These are phyloP conservation scores for Pyrgus malvae DNA, from an alignment of 2,888 invertebrate genomes.

Conservation along the genomic window DNA sequence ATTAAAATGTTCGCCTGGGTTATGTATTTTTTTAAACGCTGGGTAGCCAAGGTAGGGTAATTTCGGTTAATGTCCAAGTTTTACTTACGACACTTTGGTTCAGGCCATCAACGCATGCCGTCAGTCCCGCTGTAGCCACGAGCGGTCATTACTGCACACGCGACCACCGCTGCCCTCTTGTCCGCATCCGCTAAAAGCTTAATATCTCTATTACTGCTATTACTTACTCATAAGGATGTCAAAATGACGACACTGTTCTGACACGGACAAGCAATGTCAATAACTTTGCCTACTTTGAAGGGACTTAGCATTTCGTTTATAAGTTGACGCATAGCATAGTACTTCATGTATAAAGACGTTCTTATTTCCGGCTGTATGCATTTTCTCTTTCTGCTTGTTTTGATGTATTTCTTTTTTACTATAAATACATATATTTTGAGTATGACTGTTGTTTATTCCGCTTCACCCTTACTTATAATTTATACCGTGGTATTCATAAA, in stretches of 20 bases:
- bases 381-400: too few relatives aligned
- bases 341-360: too few relatives aligned
- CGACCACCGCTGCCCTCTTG: conserved; percentile 8
- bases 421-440: too few relatives aligned
- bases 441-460: too few relatives aligned
- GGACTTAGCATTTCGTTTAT: neutral
- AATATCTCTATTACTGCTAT: conserved; percentile 22
- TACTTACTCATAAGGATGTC: conserved; percentile 17
- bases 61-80: neutral
- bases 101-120: neutral
- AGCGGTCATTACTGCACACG: conserved; percentile 19
- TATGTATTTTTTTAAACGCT: too few relatives aligned
- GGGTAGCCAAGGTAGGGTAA: too few relatives aligned
- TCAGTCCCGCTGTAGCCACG: conserved; percentile 19
- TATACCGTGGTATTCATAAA: too few relatives aligned
- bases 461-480: too few relatives aligned
- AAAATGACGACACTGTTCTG: neutral
- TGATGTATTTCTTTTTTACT: too few relatives aligned
- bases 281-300: neutral
- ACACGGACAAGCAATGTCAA: neutral
- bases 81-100: neutral
- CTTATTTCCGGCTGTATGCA: too few relatives aligned
- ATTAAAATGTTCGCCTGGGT: too few relatives aligned
- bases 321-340: too few relatives aligned
- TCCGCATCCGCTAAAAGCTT: conserved; percentile 22